phyloP scores from a whole-genome alignment of 2,888 invertebrate species.

The Hipparchia sbordonii region DNA sequence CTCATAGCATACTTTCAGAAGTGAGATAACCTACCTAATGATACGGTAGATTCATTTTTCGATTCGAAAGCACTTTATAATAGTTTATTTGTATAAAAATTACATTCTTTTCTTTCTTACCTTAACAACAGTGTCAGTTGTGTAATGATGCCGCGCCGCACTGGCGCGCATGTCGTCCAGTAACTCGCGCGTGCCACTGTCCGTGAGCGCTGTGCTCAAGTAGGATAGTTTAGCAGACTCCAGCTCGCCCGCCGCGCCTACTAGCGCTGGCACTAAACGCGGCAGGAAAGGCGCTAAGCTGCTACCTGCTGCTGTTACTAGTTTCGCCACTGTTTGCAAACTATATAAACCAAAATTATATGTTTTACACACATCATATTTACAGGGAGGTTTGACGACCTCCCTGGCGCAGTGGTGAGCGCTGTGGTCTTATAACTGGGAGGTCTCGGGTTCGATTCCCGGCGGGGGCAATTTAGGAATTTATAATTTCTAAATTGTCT shows the following conservation, averaged over 20 bases:
- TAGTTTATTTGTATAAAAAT: no score
- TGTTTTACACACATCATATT: background rate
- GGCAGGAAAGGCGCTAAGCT: slow-evolving; percentile 91
- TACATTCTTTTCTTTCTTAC: slow-evolving; percentile 57
- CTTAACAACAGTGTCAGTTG: slow-evolving; percentile 93
- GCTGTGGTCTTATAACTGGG: no score
- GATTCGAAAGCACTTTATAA: no score
- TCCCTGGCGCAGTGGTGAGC: no score
- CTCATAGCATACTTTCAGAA: no score
- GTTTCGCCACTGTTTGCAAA: slow-evolving; percentile 92
- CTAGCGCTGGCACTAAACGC: slow-evolving; percentile 90
- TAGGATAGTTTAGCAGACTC: slow-evolving; percentile 92
- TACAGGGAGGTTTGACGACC: no score
- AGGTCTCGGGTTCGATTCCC: no score
- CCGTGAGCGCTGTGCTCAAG: slow-evolving; percentile 88
- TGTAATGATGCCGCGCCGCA: slow-evolving; percentile 92
- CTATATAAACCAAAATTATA: slow-evolving; percentile 65
- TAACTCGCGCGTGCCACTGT: slow-evolving; percentile 87
- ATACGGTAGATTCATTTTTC: no score
- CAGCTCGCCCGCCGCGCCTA: slow-evolving; percentile 93
- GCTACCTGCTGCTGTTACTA: slow-evolving; percentile 91
- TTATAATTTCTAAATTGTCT: no score
- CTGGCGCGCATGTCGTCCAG: slow-evolving; percentile 91
- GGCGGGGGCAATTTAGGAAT: no score
- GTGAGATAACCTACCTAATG: no score